These are phyloP conservation scores for Limonius californicus DNA, from an alignment of 1,140 invertebrate genomes.

Conservation along the genomic window DNA sequence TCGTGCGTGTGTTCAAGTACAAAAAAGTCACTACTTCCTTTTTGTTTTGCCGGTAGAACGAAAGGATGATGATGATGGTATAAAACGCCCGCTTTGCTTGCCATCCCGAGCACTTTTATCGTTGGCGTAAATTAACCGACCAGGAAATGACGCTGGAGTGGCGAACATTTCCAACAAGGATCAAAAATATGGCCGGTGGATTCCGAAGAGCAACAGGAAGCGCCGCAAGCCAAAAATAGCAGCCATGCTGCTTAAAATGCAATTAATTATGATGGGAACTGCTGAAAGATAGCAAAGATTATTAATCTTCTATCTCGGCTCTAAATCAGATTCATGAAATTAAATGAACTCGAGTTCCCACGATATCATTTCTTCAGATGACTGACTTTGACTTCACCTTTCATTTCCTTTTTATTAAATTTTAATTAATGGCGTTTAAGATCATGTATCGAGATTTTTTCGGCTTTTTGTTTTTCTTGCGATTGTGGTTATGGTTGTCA, in stretches of 20 bases:
- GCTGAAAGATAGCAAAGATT: neutral
- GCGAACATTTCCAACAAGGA: neutral
- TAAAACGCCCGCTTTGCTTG: neutral
- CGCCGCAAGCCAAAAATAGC: neutral
- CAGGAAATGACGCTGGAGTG: neutral
- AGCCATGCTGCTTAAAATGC: neutral
- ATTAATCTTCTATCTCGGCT: neutral
- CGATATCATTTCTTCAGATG: constrained; percentile 7
- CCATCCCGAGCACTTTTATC: too few relatives aligned
- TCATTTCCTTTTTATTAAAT: constrained; percentile 2
- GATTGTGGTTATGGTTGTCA: too few relatives aligned
- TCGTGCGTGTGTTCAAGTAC: constrained; percentile 10
- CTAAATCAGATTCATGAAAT: neutral
- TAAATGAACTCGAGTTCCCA: constrained; percentile 1
- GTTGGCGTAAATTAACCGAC: neutral
- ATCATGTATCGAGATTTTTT: too few relatives aligned
- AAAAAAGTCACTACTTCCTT: constrained; percentile 13
- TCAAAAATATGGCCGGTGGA: too few relatives aligned
- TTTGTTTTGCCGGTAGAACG: constrained; percentile 11
- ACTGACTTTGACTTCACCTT: neutral
- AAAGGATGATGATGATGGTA: constrained; percentile 3
- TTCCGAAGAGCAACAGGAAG: neutral
- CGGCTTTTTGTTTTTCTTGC: too few relatives aligned
- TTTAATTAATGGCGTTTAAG: neutral
- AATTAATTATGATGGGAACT: constrained; percentile 5